Evolutionary conservation across 2,888 invertebrate species (phyloP).

Genomic region (Plagodis dolabraria): DNA sequence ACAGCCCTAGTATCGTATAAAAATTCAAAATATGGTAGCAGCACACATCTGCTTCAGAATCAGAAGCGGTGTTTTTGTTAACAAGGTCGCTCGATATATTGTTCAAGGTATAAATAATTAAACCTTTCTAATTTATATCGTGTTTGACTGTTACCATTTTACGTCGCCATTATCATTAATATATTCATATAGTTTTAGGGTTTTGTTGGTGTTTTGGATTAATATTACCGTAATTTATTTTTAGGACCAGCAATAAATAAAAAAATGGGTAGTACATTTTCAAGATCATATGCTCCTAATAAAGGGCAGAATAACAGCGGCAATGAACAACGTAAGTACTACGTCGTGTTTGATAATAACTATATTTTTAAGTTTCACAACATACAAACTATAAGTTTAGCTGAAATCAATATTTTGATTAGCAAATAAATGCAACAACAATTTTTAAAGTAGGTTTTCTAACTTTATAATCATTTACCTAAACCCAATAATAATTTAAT

Average conservation of each 20-base stretch:
- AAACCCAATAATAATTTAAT: too few species aligned
- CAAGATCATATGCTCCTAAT: constrained; percentile 76
- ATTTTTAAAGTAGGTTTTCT: too few species aligned
- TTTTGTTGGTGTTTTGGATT: too few species aligned
- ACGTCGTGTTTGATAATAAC: background rate
- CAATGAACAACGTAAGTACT: constrained; percentile 64
- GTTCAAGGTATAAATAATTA: constrained; percentile 61
- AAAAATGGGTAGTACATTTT: constrained; percentile 75
- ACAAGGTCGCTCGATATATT: constrained; percentile 59
- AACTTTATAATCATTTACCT: too few species aligned
- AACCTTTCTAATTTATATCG: too few species aligned
- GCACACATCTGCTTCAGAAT: constrained; percentile 22
- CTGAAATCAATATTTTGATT: too few species aligned
- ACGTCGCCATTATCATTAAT: background rate
- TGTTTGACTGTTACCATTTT: constrained; percentile 3
- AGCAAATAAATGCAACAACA: too few species aligned
- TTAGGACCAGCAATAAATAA: constrained; percentile 42
- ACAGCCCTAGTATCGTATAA: too few species aligned
- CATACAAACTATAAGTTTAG: too few species aligned
- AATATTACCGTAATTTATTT: constrained; percentile 1
- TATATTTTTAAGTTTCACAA: too few species aligned
- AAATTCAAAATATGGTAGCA: constrained; percentile 36
- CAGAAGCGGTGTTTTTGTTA: constrained; percentile 53
- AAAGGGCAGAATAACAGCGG: constrained; percentile 50
- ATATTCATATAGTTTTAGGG: too few species aligned